A percentile compares a stretch with the other conserved stretches of the same genome.
Conservation (phyloP, 2,113 vertebrate genomes). For the Ranitomeya imitator region DNA sequence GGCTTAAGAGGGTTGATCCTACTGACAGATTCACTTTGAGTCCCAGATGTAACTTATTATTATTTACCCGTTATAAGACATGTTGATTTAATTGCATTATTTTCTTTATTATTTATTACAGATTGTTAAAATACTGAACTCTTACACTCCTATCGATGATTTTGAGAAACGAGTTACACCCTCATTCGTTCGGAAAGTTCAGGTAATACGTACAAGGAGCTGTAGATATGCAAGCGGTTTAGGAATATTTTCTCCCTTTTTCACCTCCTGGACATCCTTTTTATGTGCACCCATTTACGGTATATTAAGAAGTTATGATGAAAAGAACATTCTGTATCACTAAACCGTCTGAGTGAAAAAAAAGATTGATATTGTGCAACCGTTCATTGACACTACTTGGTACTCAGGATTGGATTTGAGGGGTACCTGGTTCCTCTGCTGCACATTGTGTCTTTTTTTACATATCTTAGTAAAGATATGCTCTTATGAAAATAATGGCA, state of each 20-base stretch:
- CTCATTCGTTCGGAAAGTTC: constrained; percentile 93
- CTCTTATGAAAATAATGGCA: too few relatives aligned
- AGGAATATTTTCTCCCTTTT: not conserved
- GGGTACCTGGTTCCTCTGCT: too few relatives aligned
- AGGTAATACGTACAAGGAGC: constrained; percentile 72
- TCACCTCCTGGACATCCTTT: not conserved
- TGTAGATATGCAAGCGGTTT: not conserved
- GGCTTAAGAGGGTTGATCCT: too few relatives aligned
- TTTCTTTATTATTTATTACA: constrained; percentile 64
- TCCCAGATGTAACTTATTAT: not conserved
- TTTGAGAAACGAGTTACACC: constrained; percentile 94
- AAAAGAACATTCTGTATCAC: too few relatives aligned
- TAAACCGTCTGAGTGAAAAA: too few relatives aligned
- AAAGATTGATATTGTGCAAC: too few relatives aligned
- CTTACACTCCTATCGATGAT: constrained; percentile 95
- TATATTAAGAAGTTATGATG: not conserved
- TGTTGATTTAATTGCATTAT: not conserved
- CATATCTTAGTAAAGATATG: too few relatives aligned
- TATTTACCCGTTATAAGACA: not conserved
- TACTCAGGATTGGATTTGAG: too few relatives aligned
- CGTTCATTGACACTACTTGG: too few relatives aligned
- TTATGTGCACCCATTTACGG: not conserved
- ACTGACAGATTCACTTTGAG: too few relatives aligned
- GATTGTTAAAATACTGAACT: constrained; percentile 97
- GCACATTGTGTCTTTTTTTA: too few relatives aligned